Evolutionary conservation across 2,797 vertebrate genomes (phyloP).

Genomic region (Acrocephalus scirpaceus): DNA sequence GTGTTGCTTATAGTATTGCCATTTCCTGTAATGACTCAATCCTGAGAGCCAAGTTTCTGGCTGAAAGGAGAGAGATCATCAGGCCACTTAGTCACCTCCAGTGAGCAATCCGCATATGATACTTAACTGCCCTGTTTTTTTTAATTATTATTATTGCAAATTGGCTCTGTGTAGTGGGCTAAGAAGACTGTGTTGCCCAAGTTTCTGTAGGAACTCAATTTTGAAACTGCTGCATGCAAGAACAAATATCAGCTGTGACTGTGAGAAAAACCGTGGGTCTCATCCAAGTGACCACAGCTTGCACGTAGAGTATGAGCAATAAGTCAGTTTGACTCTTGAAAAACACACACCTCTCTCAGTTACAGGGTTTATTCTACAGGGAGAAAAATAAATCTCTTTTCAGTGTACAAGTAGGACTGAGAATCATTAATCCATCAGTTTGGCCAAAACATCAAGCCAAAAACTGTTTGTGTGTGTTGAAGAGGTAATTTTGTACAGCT

Average conservation of each 20-base stretch:
- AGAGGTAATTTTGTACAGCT: neutral
- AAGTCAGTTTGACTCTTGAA: neutral
- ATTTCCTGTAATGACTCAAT: neutral
- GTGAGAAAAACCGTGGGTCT: neutral
- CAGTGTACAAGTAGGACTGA: neutral
- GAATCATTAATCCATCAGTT: neutral
- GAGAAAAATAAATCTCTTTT: neutral
- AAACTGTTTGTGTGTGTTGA: neutral
- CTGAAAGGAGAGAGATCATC: neutral
- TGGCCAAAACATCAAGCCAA: neutral
- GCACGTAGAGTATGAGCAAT: rapidly evolving
- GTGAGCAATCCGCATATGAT: neutral
- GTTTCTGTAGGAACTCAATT: neutral
- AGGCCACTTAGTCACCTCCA: neutral
- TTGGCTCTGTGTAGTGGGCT: neutral
- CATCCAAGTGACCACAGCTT: neutral
- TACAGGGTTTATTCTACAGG: neutral
- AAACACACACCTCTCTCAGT: neutral
- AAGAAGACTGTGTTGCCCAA: neutral
- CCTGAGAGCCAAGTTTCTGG: neutral
- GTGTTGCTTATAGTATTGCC: neutral
- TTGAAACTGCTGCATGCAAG: neutral
- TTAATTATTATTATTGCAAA: neutral
- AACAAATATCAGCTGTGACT: neutral
- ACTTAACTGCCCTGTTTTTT: neutral